Conservation (phyloP, 2,797 vertebrate species). For the Craterocephalus amniculus region DNA sequence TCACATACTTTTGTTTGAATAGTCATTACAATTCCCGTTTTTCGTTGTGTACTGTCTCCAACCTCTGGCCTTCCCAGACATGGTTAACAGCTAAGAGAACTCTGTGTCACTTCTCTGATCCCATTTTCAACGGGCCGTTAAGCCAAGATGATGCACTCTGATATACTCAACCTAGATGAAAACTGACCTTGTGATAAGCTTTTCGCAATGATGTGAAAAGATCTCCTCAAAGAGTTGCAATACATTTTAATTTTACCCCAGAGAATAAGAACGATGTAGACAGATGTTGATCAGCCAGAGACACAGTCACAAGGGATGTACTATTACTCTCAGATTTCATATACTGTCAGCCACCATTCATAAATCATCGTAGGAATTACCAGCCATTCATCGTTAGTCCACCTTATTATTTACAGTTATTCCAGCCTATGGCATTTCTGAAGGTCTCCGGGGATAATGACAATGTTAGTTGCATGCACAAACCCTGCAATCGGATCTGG, state of each 20-base stretch:
- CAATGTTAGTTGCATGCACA: constrained; percentile 63
- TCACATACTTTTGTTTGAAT: constrained; percentile 38
- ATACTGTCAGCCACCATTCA: constrained; percentile 61
- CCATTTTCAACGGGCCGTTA: constrained; percentile 55
- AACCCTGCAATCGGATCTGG: constrained; percentile 73
- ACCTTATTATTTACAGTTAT: constrained; percentile 64
- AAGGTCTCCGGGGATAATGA: constrained; percentile 69
- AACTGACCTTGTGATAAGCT: constrained; percentile 45
- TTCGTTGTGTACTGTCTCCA: constrained; percentile 1
- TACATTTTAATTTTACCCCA: constrained; percentile 23
- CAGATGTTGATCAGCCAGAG: constrained; percentile 47
- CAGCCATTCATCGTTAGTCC: constrained; percentile 62
- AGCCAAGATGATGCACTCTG: constrained; percentile 55
- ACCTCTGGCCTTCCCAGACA: constrained; percentile 14
- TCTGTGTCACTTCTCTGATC: constrained; percentile 44
- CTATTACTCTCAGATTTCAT: constrained; percentile 48
- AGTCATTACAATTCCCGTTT: constrained; percentile 31
- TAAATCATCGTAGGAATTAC: constrained; percentile 66
- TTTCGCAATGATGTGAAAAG: constrained; percentile 51
- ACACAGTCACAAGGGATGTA: constrained; percentile 52
- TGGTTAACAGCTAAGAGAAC: constrained; percentile 42
- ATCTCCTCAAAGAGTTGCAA: constrained; percentile 40
- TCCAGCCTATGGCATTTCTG: constrained; percentile 51
- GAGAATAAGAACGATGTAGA: constrained; percentile 28
- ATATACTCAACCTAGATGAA: constrained; percentile 14